Evolutionary conservation across 2,113 vertebrate species (phyloP), one percentile per base, ranked within the genome.

Genomic region (Nerophis ophidion): DNA sequence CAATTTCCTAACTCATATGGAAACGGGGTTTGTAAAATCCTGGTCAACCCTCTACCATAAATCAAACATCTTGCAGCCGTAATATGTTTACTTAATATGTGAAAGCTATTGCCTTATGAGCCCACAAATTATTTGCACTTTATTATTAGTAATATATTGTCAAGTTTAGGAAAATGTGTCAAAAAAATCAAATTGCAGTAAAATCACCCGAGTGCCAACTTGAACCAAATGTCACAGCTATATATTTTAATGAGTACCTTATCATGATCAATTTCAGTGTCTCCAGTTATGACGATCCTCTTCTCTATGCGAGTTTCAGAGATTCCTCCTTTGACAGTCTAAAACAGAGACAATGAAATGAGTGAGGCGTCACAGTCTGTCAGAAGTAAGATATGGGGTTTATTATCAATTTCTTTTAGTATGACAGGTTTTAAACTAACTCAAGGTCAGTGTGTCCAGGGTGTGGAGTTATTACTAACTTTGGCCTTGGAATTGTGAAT

Each of bases 291-390:
- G 74, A 99, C 94, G 54, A 99, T 99, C 83, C 95, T 92, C 85
- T 99, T 99, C 70, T 99, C 97, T 69, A 99, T 99, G 63, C 97
- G 87, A 0, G 97, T 99, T 88, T 99, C 97, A 14, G 97, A 99
- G 74, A 98, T 94, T 16, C 96, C 97, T 70, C 95, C 97, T 89
- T 98, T 99, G 60, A 99, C 94, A 60, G 93, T 99, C 97, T 99
- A 48, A 46, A 78, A 69, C 36, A 75, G 5, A 72, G 40, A 69
- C 26, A 61, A 26, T 1, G 1, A 45, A 7, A 64, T 10, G 14
- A 35, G 26, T 26, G 26, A 26, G 26, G 26, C 26, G 26, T 26
- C 26, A 26, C 26, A 26, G 26, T 26, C 26, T 26, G 26, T 26
- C 26, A 26, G 11, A 44, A 12, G 8, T 9, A 9, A 3, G 40